Evolutionary conservation across 2,797 vertebrate genomes (phyloP), one percentile per base, ranked within the genome.

Genomic region (Lemur catta): DNA sequence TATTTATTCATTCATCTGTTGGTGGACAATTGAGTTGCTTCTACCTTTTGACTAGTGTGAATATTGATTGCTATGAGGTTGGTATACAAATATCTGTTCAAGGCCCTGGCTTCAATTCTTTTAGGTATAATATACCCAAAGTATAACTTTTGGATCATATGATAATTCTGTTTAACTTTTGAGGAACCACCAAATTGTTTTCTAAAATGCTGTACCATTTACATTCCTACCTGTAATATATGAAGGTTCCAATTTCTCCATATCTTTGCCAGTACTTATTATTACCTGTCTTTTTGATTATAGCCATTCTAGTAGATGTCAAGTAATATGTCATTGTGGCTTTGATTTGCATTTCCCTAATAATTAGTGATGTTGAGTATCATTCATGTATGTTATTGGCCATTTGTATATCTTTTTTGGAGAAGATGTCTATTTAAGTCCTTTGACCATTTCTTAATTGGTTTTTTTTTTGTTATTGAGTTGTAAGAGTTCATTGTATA

Each of bases 91-190:
- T 74, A 74, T 63, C 55, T 71, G 15, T 69, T 72, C 33, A 28
- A 30, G 67, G 71, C 43, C 24, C 15, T 78, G 48, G 48, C 57
- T 67, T 50, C 24, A 57, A 35, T 78, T 78, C 22, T 43, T 76
- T 43, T 52, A 46, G 57, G 22, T 92, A 46, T 35, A 92, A 72
- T 46, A 69, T 57, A 85, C 24, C 26, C 38, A 41, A 65, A 76
- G 46, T 55, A 28, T 12, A 46, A 61, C 48, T 72, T 41, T 26
- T 82, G 22, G 50, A 55, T 92, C 22, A 52, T n/a, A 71, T 14
- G 41, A 28, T 79, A 72, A 91, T 86, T 79, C 92, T 89, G 17
- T 79, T 86, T 72, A 89, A 76, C 41, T 84, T 72, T 81, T 61
- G 89, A 86, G 81, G 46, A 80, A 74, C 13, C 24, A 80, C 26